Base-by-base conservation (phyloP, 2,888 invertebrate genomes). In the Lobophora halterata region DNA sequence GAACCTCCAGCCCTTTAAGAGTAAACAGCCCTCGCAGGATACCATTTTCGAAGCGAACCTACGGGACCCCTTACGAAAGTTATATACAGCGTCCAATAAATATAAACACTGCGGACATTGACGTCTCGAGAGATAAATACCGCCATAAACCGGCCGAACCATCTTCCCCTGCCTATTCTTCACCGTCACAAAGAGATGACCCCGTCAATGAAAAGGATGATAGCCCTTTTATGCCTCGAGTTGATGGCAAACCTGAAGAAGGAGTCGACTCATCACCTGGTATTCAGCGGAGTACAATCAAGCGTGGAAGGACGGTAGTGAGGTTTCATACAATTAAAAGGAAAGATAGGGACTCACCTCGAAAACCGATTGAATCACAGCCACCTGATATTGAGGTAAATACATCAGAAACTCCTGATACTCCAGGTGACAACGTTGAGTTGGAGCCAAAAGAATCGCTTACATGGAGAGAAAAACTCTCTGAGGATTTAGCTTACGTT, bases 81-180 rank as follows among this genome's bases (percentile, higher is more conserved):
- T 70, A 83, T 50, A 78, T 76, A 21, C 79, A 91, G 1, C 90
- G 92, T 32, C 94, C 94, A 1, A 91, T 93, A 29, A 90, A 91
- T 52, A 93, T 95, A 47, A 94, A 95, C 71, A 95, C 95, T 1
- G 94, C 94, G 14, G 94, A 95, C 66, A 96, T 96, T 52, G 95
- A 96, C 70, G 95, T 96, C 0, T 93, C 94, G 0, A 90, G 90
- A 46, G 89, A 92, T 46, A 89, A 88, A 57, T 93, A 91, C 61
- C 77, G 81, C 19, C 65, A 81, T 49, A 75, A 78, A 70, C 37
- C 33, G 17, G 58, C 59, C 44, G 65, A 49, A 55, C 20, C 47
- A 26, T 44, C 58, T 35, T 40, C 50, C 11, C 49, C 61, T 13
- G 43, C 60, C 19, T 28, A 65, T 20, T 40, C 67, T 51, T 34